Base-by-base conservation (phyloP, 2,888 invertebrate species). In the Plebejus argus region DNA sequence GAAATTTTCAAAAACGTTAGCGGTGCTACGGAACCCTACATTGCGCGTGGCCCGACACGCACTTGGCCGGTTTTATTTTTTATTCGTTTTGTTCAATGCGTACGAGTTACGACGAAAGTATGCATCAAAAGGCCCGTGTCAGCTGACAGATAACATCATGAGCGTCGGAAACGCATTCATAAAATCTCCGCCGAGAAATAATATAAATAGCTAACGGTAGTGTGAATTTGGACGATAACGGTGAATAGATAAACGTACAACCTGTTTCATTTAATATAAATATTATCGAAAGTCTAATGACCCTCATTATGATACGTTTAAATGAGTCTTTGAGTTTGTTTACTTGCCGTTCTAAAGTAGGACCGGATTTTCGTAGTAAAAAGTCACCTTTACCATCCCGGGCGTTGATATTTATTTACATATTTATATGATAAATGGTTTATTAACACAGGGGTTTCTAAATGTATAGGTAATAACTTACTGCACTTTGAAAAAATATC, bases 231-330 rank as follows among this genome's bases (percentile, higher is more conserved):
- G 66, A 61, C 23, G 61, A 61, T 66, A 66, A 66, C 66, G 66
- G 66, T 66, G 66, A 66, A 66, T 66, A 66, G 66, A 66, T 66
- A 66, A 66, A 66, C 66, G 66, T 28, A 66, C 66, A 66, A 66
- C 66, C 66, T 28, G 66, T 66, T 66, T 66, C 5, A 66, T 66
- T 66, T 66, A 66, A 66, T 33, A 66, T 33, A 28, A 66, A 66
- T 66, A 66, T 66, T 66, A 66, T 66, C 18, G 28, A 66, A 66
- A 66, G 66, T 66, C 66, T 66, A 66, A 66, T 12, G 66, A 66
- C 66, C 66, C 66, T 66, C 33, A 66, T 66, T 28, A 66, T 28
- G 20, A 5, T 18, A 18, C 66, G n/a, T n/a, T n/a, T n/a, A n/a
- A 45, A 45, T 45, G 45, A 45, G 45, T 53, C 53, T 53, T 53